Conservation (phyloP, 2,113 vertebrate species). For the Typhlomys cinereus region DNA sequence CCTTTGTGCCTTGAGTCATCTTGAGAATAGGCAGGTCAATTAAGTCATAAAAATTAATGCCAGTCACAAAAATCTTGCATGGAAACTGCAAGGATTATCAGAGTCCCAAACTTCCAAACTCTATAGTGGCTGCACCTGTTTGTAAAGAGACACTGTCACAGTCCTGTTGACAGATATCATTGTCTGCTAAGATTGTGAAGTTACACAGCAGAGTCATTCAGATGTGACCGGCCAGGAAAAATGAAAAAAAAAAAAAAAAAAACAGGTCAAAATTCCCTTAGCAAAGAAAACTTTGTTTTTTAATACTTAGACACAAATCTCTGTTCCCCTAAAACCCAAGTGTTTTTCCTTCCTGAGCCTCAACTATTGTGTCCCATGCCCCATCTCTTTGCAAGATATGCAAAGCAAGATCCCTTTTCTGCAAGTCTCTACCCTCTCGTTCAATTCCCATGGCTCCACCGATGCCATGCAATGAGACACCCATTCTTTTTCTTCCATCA, state of each 20-base stretch:
- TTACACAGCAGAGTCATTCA: neutral
- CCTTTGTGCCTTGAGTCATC: constrained; percentile 54
- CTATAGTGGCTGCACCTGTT: neutral
- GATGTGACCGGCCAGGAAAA: neutral
- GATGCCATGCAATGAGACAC: neutral
- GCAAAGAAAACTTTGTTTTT: neutral
- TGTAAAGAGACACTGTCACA: constrained; percentile 6
- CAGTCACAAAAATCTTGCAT: constrained; percentile 22
- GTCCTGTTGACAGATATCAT: neutral
- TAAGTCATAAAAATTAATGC: constrained; percentile 49
- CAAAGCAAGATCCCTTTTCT: neutral
- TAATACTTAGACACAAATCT: constrained; percentile 6
- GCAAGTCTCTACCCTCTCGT: neutral
- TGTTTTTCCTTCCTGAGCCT: neutral
- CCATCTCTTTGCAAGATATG: neutral
- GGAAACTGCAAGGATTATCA: constrained; percentile 5
- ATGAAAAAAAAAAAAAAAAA: constrained; percentile 32
- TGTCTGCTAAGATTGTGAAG: neutral
- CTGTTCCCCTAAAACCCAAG: neutral
- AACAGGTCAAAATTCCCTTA: constrained; percentile 19
- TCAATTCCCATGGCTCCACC: too few species aligned
- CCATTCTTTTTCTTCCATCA: neutral
- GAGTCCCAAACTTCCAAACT: neutral
- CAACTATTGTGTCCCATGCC: neutral
- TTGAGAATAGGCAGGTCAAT: constrained; percentile 36